These are phyloP conservation scores for Callionymus lyra DNA, from an alignment of 2,113 vertebrate genomes.

Conservation along the genomic window DNA sequence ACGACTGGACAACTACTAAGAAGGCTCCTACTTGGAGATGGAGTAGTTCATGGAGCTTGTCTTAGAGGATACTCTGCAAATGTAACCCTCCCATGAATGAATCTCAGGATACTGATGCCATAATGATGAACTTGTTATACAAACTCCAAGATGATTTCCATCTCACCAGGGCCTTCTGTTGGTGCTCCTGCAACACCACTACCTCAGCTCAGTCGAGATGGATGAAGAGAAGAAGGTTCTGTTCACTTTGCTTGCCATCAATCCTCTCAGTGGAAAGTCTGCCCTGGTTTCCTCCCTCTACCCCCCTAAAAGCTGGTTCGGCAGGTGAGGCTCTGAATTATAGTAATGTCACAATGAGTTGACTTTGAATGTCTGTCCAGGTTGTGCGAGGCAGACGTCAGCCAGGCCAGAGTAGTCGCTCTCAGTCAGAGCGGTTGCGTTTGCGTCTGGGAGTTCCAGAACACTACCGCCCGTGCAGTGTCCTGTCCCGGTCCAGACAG, in stretches of 20 bases:
- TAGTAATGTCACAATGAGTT: not conserved
- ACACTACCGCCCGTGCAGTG: not conserved
- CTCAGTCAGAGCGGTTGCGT: slow-evolving; percentile 40
- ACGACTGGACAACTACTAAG: slow-evolving; percentile 43
- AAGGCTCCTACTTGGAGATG: slow-evolving; percentile 27
- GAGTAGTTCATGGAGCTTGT: slow-evolving; percentile 33
- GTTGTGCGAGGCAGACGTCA: slow-evolving; percentile 34
- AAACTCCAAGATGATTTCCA: not conserved
- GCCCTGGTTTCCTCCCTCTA: slow-evolving; percentile 16
- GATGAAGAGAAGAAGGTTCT: not conserved
- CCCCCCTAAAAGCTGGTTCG: slow-evolving; percentile 37
- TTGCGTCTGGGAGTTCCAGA: slow-evolving; percentile 44
- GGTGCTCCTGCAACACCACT: slow-evolving; percentile 52
- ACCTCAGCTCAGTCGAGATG: slow-evolving; percentile 19
- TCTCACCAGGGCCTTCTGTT: slow-evolving; percentile 50
- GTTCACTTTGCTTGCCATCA: slow-evolving; percentile 47
- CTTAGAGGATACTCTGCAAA: slow-evolving; percentile 52
- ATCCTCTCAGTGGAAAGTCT: slow-evolving; percentile 43
- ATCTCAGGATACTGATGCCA: too few relatives aligned
- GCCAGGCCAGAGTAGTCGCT: slow-evolving; percentile 25
- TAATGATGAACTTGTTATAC: not conserved
- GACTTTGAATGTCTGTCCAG: not conserved
- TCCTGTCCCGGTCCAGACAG: slow-evolving; percentile 21
- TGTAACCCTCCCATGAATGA: not conserved
- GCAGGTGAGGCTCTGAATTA: slow-evolving; percentile 41